Conservation (phyloP, 2,888 invertebrate genomes). For the Sphaerophoria taeniata region DNA sequence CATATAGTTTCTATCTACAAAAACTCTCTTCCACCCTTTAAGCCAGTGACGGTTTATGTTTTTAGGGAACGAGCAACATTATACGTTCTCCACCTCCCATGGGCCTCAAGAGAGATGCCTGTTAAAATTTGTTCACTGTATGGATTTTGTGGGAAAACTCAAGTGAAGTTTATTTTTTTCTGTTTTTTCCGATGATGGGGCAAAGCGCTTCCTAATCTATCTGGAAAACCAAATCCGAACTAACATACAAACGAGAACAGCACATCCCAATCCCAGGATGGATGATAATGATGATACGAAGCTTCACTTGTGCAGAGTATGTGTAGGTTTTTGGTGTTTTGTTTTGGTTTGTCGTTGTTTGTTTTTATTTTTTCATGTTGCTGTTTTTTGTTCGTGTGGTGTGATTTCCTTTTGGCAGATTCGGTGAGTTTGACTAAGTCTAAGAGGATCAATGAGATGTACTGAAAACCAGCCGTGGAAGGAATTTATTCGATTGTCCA, state of each 20-base stretch:
- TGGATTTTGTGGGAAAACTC: constrained; percentile 60
- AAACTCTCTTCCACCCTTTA: not conserved
- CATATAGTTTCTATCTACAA: constrained; percentile 18
- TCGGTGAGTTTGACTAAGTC: constrained; percentile 31
- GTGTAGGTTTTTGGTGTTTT: constrained; percentile 24
- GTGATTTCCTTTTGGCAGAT: constrained; percentile 24
- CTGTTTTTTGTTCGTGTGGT: constrained; percentile 3
- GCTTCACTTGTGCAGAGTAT: constrained; percentile 43
- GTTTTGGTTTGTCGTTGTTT: constrained; percentile 56
- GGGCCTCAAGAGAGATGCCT: not conserved
- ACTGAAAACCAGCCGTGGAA: constrained; percentile 21
- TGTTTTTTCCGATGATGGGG: constrained; percentile 50
- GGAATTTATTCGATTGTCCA: constrained; percentile 64
- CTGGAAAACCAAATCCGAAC: constrained; percentile 44
- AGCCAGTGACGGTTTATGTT: not conserved
- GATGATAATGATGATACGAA: constrained; percentile 67
- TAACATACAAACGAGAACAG: too few species aligned
- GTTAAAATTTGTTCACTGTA: constrained; percentile 54
- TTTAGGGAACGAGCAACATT: constrained; percentile 1
- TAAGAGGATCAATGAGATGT: constrained; percentile 66
- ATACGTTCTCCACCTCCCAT: constrained; percentile 13
- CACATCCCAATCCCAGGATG: constrained; percentile 49
- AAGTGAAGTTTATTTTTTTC: constrained; percentile 69
- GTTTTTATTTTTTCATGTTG: constrained; percentile 17
- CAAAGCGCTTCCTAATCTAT: constrained; percentile 68